phyloP scores from a whole-genome alignment of 1,140 invertebrate species.

The Magallana gigas region DNA sequence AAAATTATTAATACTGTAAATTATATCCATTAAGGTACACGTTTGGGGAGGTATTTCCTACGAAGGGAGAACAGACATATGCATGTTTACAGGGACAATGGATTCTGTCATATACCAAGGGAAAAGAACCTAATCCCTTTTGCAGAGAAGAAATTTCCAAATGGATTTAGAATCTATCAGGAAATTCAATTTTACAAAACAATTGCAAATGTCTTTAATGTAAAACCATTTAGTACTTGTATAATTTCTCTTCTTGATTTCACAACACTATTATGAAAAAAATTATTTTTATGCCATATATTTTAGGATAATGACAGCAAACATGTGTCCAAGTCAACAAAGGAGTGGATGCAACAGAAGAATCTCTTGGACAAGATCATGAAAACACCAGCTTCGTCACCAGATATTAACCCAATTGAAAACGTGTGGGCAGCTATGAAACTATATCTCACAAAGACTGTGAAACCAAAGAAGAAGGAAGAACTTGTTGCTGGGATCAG shows the following conservation, averaged over 20 bases:
- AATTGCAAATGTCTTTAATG: no score
- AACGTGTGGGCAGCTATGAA: constrained; percentile 40
- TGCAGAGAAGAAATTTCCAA: background rate
- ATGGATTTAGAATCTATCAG: background rate
- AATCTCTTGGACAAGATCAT: background rate
- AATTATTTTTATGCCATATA: background rate
- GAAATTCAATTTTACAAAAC: no score
- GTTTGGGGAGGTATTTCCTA: constrained; percentile 48
- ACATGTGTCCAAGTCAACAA: constrained; percentile 22
- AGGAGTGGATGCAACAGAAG: constrained; percentile 23
- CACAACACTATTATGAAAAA: no score
- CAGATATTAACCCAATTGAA: constrained; percentile 59
- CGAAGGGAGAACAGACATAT: constrained; percentile 34
- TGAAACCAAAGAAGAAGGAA: constrained; percentile 47
- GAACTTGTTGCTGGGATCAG: constrained; percentile 39
- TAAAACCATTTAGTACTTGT: no score
- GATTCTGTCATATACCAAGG: background rate
- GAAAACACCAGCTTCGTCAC: constrained; percentile 45
- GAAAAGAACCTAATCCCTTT: background rate
- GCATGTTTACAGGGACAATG: constrained; percentile 40
- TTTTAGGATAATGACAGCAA: constrained; percentile 48
- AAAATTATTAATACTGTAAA: no score
- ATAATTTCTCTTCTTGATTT: no score
- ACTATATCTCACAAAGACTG: background rate
- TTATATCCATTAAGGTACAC: constrained; percentile 30